Percentiles rank a stretch among this genome's conserved stretches.
Evolutionary conservation across 2,113 vertebrate species (phyloP).

Genomic region (Aegotheles bennettii): DNA sequence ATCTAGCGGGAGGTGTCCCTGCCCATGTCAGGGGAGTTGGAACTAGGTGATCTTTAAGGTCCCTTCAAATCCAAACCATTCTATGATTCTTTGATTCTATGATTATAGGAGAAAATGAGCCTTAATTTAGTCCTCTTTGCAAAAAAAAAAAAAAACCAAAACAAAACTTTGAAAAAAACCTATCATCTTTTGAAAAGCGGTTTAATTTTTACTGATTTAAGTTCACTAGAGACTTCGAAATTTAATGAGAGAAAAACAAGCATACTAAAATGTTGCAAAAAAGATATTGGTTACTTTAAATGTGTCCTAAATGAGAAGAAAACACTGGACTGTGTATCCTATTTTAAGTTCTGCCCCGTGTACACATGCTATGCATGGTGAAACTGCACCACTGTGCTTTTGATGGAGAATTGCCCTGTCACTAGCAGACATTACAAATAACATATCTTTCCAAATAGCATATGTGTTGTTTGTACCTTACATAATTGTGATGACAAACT

Average conservation of each 20-base stretch:
- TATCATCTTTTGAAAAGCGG: rapidly evolving
- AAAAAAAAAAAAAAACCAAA: too few relatives aligned
- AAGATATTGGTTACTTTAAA: neutral
- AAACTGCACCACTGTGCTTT: neutral
- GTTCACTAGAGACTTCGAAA: neutral
- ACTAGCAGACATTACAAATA: neutral
- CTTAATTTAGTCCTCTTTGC: neutral
- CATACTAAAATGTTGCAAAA: neutral
- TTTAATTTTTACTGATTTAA: neutral
- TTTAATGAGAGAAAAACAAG: neutral
- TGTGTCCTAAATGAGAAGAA: neutral
- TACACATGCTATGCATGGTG: neutral
- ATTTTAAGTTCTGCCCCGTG: neutral
- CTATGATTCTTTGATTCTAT: too few relatives aligned
- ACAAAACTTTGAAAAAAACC: rapidly evolving
- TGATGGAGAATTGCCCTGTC: neutral
- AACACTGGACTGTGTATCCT: neutral
- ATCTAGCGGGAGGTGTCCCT: too few relatives aligned
- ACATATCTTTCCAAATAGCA: neutral
- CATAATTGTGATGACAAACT: neutral
- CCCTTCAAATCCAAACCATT: too few relatives aligned
- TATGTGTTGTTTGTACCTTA: neutral
- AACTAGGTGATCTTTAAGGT: too few relatives aligned
- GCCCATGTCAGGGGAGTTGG: too few relatives aligned
- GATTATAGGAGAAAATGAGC: neutral